Evolutionary conservation across 2,888 invertebrate species (phyloP), one percentile per base, ranked within the genome.

Genomic region (Amorpha juglandis): DNA sequence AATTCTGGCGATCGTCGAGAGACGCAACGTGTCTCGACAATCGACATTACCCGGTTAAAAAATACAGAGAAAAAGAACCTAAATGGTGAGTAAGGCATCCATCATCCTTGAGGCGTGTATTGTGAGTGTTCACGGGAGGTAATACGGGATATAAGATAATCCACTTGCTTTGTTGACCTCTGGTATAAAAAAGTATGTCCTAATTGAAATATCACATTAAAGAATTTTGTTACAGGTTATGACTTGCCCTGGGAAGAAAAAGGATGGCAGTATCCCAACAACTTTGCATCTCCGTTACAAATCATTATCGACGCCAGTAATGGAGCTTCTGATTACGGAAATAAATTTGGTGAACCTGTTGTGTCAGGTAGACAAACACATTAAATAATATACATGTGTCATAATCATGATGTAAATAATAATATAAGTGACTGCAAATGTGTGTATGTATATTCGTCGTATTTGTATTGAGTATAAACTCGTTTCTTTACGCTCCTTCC

Each of bases 281-380:
- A 98, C 75, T 98, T 99, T 91, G 99, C 99, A 0, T 94, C 95
- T 0, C 98, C 99, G 0, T 89, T 98, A 14, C 97, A 98, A 84
- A 96, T 99, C 55, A 95, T 98, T 21, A 96, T 99, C 38, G 98
- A 99, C 88, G 99, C 99, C 0, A 98, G 98, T 85, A 98, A 99
- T 85, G 99, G 99, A 1, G 99, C 99, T 3, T 99, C 99, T 0
- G 99, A 99, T 87, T 99, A 99, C 87, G 99, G 99, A 8, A 99
- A 99, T 89, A 99, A 99, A 92, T 99, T 99, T 90, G 99, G 99
- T 0, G 99, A 99, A 86, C 99, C 99, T 0, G 95, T 99, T 0
- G 95, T 99, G 71, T 82, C 90, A 76, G 92, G 92, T 90, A 82
- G 66, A 21, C 16, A 53, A 21, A 21, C 21, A 19, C 45, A 14